phyloP scores from a whole-genome alignment of 1,140 invertebrate genomes.

The Tenebrio molitor region DNA sequence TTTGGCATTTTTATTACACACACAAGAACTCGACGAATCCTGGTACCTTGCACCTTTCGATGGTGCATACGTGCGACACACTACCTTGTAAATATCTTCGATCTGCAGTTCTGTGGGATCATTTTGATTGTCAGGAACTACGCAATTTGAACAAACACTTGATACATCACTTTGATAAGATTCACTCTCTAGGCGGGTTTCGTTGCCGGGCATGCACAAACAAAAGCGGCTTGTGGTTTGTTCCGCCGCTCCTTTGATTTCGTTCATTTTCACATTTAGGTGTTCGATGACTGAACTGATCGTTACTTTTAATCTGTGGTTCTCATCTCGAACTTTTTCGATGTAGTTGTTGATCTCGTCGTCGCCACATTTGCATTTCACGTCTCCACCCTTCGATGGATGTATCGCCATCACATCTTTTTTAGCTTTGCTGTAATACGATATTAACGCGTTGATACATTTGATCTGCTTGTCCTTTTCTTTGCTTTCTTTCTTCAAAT shows the following conservation, averaged over 20 bases:
- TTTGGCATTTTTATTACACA: too few relatives aligned
- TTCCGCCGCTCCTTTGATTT: too few relatives aligned
- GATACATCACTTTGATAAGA: constrained; percentile 4
- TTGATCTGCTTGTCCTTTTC: constrained; percentile 14
- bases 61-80: neutral
- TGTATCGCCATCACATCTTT: constrained; percentile 1
- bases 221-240: too few relatives aligned
- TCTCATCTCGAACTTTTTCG: neutral
- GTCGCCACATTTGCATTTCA: constrained; percentile 40
- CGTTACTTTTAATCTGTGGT: constrained; percentile 1
- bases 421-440: constrained; percentile 23
- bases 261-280: constrained; percentile 46
- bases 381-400: constrained; percentile 4
- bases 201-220: too few relatives aligned
- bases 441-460: constrained; percentile 7
- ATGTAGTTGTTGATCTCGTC: constrained; percentile 4
- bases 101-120: constrained; percentile 6
- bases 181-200: too few relatives aligned
- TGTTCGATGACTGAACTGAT: constrained; percentile 40
- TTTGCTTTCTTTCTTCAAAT: constrained; percentile 17
- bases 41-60: neutral
- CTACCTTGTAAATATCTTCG: constrained; percentile 17
- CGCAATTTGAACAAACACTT: neutral
- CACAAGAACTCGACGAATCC: too few relatives aligned
- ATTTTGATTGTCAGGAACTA: neutral